Evolutionary conservation across 2,888 invertebrate species (phyloP), one percentile per base, ranked within the genome.

Genomic region (Lumbricus terrestris): DNA sequence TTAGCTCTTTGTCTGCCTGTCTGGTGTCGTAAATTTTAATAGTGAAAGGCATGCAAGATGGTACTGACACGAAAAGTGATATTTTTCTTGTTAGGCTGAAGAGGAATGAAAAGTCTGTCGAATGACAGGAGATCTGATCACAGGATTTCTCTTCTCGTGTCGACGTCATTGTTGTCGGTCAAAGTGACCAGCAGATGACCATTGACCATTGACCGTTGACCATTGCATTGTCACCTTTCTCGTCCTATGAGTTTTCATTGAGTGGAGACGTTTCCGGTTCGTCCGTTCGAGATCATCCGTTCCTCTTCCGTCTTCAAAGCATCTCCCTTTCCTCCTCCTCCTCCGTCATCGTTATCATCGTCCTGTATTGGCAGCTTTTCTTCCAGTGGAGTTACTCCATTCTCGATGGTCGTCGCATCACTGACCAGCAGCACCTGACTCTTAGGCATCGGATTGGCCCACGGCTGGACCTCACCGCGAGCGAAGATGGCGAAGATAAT

Each of bases 401-500:
- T 85, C 35, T 85, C 85, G 35, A 85, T 18, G 34, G 85, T 35
- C 35, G 85, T 23, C 0, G 1, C 20, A 23, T 34, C 85, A 35
- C 29, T 23, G 34, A 85, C 37, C 85, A 85, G 37, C 23, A 34
- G 85, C 11, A 5, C 89, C 23, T 38, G 69, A 18, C 85, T 16
- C 33, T 83, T 82, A 33, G n/a, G n/a, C n/a, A 33, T 33, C 1
- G 88, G 40, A 34, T 1, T 85, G 38, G 94, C 93, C 94, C 94
- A 94, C 33, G 92, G 90, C 89, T 94, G 93, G 33, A 93, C 91
- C 69, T 93, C 92, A 1, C 93, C 95, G 42, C 92, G 91, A 29
- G 93, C 94, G 40, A 95, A 93, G 3, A 94, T n/a, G 16, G 92
- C 92, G 93, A 94, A 95, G 89, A 95, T 90, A 11, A 93, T 34